phyloP scores from a whole-genome alignment of 2,113 vertebrate species.

The Falco punctatus region DNA sequence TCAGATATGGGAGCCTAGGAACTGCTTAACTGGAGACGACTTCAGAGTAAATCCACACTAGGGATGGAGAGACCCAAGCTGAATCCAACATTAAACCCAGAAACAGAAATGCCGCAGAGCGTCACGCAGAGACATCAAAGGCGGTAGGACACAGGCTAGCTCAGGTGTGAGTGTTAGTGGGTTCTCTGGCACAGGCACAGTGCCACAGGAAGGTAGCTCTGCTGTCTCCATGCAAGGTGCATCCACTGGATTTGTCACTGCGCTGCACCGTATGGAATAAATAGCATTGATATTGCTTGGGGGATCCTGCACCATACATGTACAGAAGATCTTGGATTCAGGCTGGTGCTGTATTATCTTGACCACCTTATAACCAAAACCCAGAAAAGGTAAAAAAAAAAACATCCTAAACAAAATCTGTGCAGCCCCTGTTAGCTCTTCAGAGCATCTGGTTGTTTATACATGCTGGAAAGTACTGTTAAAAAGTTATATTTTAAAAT shows the following conservation, averaged over 20 bases:
- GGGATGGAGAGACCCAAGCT: not conserved
- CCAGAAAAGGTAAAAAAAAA: not conserved
- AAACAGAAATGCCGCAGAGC: not conserved
- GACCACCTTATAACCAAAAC: not conserved
- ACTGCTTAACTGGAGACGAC: not conserved
- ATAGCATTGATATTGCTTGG: rapidly evolving
- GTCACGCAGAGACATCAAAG: rapidly evolving
- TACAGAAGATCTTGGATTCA: not conserved
- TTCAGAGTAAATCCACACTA: not conserved
- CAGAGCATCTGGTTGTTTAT: not conserved
- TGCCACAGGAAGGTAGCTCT: not conserved
- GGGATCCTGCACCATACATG: not conserved
- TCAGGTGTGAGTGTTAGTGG: not conserved
- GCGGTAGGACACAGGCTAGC: not conserved
- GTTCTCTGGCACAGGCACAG: not conserved
- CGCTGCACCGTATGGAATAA: not conserved
- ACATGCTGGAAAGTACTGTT: not conserved
- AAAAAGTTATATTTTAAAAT: not conserved
- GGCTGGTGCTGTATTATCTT: not conserved
- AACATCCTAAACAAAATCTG: not conserved
- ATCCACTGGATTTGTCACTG: not conserved
- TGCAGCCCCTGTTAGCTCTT: not conserved
- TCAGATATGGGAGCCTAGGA: not conserved
- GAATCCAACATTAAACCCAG: not conserved
- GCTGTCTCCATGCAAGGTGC: not conserved